Evolutionary conservation across 1,140 invertebrate genomes (phyloP), one percentile per base, ranked within the genome.

Genomic region (Megalopta genalis): DNA sequence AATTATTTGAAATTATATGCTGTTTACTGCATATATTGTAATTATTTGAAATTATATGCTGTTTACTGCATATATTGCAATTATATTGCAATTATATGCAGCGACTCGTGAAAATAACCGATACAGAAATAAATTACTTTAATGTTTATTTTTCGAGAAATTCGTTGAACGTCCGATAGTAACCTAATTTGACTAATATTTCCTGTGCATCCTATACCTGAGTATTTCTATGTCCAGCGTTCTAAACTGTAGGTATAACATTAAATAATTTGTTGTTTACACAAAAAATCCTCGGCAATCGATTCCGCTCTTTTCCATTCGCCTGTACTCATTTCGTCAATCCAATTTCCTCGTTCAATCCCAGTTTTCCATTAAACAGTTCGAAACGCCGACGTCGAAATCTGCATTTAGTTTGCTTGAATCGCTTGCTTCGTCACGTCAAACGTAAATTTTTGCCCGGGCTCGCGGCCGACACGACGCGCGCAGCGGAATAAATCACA

Each of bases 401-500:
- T 65, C 63, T 37, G 63, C 32, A 39, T 64, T 39, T 39, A 66
- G 39, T 66, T 66, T 66, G 39, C 10, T 16, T 12, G 64, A 66
- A 66, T 66, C 23, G 42, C 39, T 46, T 25, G 64, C 42, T 25
- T 66, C 64, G 64, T 46, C 64, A 25, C 39, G 64, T 66, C n/a
- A 46, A 66, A 66, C 32, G 23, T 46, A 25, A 66, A 66, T 66
- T 66, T 66, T 66, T 42, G 39, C 63, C 32, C 2, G 21, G 63
- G 10, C 10, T 14, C 37, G 37, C 32, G 7, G 37, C 18, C 21
- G 32, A 32, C 32, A 4, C 62, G 37, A 64, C 18, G n/a, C 37
- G 63, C 63, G 63, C n/a, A 39, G 4, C 23, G 8, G 39, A 66
- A 66, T 66, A 66, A 66, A 46, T 66, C 64, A 25, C 39, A 66